These are phyloP conservation scores for Pseudococcus longispinus DNA, from an alignment of 2,888 invertebrate genomes.

Conservation along the genomic window DNA sequence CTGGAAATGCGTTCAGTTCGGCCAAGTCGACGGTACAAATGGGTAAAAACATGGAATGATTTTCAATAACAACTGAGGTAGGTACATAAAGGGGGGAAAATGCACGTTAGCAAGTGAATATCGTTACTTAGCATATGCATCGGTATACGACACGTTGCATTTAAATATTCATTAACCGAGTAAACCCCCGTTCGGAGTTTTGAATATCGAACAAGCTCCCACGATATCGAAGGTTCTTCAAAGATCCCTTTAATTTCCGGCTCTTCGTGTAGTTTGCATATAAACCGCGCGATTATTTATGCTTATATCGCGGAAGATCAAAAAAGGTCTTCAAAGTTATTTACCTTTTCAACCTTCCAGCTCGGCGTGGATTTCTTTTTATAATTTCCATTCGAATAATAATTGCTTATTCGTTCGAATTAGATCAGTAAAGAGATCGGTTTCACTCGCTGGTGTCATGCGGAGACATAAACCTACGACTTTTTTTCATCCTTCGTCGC, in stretches of 20 bases:
- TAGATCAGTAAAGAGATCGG: slow-evolving; percentile 32
- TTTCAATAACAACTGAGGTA: slow-evolving; percentile 4
- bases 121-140: neutral
- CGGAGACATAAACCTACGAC: slow-evolving; percentile 1
- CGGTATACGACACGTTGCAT: neutral
- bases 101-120: neutral
- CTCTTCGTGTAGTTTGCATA: slow-evolving; percentile 52
- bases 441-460: slow-evolving; percentile 10
- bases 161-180: slow-evolving; percentile 52
- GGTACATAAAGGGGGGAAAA: neutral
- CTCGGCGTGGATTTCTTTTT: slow-evolving; percentile 41
- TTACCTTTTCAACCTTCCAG: slow-evolving; percentile 53
- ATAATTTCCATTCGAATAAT: slow-evolving; percentile 41
- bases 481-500: neutral
- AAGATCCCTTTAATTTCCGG: slow-evolving; percentile 55
- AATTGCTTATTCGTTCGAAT: slow-evolving; percentile 54
- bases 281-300: slow-evolving; percentile 53
- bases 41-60: neutral
- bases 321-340: slow-evolving; percentile 53
- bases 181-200: neutral
- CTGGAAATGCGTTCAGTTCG: neutral
- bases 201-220: slow-evolving; percentile 49
- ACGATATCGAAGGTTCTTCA: slow-evolving; percentile 51
- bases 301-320: slow-evolving; percentile 55
- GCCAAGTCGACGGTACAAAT: neutral